Percentiles rank a stretch among this genome's conserved stretches.
Evolutionary conservation across 64 coral and sea anemone genomes (phyloP).

Genomic region (Porites australiensis): DNA sequence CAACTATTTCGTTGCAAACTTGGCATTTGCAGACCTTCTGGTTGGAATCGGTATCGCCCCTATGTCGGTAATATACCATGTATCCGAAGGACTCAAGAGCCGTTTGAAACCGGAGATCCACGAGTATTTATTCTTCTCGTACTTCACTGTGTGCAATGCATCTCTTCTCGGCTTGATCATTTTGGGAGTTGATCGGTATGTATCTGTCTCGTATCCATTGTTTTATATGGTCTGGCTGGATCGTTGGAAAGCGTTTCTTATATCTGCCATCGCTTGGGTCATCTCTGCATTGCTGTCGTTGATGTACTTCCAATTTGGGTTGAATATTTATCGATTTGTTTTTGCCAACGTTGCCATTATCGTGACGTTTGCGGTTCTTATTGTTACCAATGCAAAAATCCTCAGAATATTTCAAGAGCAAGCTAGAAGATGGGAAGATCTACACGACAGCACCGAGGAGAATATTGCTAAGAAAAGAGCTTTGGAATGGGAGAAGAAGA

Average conservation of each 20-base stretch:
- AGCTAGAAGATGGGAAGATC: slow-evolving; percentile 41
- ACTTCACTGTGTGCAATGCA: no score
- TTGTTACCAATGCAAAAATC: slow-evolving; percentile 81
- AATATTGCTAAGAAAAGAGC: slow-evolving; percentile 67
- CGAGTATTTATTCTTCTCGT: no score
- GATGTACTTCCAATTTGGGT: slow-evolving; percentile 21
- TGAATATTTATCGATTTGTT: slow-evolving; percentile 28
- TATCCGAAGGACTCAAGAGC: slow-evolving; percentile 21
- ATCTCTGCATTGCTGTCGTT: slow-evolving; percentile 14
- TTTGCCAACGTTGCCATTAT: slow-evolving; percentile 72
- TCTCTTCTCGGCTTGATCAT: slow-evolving; percentile 81
- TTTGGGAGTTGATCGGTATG: slow-evolving; percentile 76
- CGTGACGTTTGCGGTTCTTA: slow-evolving; percentile 62
- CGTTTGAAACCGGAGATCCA: no score
- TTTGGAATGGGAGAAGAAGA: slow-evolving; percentile 67
- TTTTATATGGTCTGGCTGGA: slow-evolving; percentile 12
- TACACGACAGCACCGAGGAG: slow-evolving; percentile 47
- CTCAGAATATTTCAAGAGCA: slow-evolving; percentile 57
- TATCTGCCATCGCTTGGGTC: neutral
- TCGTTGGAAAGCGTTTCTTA: neutral
- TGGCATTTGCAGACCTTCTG: slow-evolving; percentile 42
- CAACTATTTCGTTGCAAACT: slow-evolving; percentile 58
- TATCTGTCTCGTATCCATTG: neutral
- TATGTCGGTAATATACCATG: slow-evolving; percentile 38
- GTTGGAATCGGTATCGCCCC: slow-evolving; percentile 36